Conservation (phyloP, 2,113 vertebrate genomes). For the Sula dactylatra region DNA sequence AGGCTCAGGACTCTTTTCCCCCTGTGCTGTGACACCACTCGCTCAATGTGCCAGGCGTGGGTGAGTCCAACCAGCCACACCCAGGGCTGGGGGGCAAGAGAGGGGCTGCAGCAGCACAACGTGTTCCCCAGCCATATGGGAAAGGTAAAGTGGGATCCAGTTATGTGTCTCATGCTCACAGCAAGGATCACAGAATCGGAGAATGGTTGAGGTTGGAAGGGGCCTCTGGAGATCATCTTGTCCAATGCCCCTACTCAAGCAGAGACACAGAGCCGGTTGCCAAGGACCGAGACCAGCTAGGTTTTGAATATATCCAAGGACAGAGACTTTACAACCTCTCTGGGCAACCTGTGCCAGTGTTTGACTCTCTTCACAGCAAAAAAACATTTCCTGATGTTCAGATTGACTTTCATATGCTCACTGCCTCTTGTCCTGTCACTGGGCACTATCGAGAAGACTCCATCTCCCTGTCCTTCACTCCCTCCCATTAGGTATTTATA, state of each 20-base stretch:
- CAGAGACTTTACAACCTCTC: background rate
- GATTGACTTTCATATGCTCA: background rate
- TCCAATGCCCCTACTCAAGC: background rate
- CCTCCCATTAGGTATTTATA: background rate
- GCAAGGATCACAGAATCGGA: background rate
- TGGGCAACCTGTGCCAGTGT: background rate
- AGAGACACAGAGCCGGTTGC: background rate
- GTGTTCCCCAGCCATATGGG: fast-evolving
- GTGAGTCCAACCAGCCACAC: background rate
- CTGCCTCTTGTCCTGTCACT: background rate
- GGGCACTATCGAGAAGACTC: background rate
- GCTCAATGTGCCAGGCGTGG: background rate
- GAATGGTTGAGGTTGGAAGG: background rate
- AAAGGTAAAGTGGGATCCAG: background rate
- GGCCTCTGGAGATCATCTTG: background rate
- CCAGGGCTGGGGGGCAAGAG: background rate
- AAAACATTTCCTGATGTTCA: background rate
- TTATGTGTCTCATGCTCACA: background rate
- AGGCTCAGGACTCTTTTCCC: background rate
- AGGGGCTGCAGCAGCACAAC: background rate
- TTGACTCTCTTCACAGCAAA: background rate
- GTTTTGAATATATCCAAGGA: background rate
- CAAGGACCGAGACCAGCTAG: background rate
- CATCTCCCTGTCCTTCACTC: background rate
- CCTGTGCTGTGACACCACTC: background rate